These are phyloP conservation scores for Zaprionus inermis DNA, from an alignment of 1,140 invertebrate genomes.

Conservation along the genomic window DNA sequence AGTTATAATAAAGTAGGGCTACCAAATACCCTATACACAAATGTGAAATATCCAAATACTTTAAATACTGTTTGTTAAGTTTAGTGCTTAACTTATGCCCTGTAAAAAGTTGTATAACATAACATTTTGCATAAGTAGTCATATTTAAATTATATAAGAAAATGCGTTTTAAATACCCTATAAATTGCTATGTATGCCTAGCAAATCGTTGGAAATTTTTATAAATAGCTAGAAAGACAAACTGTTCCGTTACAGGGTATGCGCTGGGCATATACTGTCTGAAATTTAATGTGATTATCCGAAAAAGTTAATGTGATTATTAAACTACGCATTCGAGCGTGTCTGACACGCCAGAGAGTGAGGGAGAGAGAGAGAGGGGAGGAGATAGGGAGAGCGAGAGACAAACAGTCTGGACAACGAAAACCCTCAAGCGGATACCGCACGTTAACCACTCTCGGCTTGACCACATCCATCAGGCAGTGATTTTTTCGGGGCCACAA, in stretches of 20 bases:
- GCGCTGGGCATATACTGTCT: constrained; percentile 25
- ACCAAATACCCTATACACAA: too few species aligned
- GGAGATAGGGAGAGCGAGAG: neutral
- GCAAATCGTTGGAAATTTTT: neutral
- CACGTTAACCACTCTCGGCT: constrained; percentile 13
- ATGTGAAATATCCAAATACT: too few species aligned
- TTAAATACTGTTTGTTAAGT: too few species aligned
- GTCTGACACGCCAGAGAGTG: neutral
- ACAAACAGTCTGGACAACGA: neutral
- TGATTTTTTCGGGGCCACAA: constrained; percentile 48
- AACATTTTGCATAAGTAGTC: neutral
- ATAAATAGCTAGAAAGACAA: neutral
- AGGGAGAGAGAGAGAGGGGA: neutral
- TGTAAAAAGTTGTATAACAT: neutral
- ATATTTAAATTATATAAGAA: too few species aligned
- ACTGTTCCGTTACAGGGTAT: constrained; percentile 6
- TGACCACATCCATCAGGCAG: constrained; percentile 44
- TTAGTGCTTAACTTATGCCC: neutral
- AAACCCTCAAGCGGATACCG: constrained; percentile 21
- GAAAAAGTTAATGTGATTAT: constrained; percentile 79
- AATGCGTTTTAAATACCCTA: neutral
- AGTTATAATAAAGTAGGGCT: too few species aligned
- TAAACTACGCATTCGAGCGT: constrained; percentile 33
- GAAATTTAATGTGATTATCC: constrained; percentile 78
- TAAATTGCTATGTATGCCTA: neutral